Percentiles rank a stretch among this genome's conserved stretches.
Conservation (phyloP, 1,140 invertebrate species). For the Diabrotica undecimpunctata region DNA sequence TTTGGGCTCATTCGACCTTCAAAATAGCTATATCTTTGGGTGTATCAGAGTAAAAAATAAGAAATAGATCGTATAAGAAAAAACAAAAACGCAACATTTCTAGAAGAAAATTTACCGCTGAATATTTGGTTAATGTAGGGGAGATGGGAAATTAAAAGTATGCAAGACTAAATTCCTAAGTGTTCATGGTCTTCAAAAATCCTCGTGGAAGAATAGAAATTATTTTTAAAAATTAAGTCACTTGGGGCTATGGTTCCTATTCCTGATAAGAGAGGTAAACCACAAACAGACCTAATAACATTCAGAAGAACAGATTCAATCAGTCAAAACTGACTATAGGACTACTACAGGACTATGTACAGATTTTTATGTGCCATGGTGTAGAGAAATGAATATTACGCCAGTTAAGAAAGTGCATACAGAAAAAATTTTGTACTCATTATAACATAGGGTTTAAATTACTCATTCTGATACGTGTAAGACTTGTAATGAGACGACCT, state of each 20-base stretch:
- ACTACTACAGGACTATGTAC: slow-evolving; percentile 8
- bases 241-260: too few species aligned
- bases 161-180: slow-evolving; percentile 16
- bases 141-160: slow-evolving; percentile 9
- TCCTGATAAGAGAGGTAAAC: neutral
- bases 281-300: slow-evolving; percentile 1
- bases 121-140: too few species aligned
- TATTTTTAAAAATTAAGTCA: slow-evolving; percentile 4
- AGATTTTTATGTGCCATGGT: too few species aligned
- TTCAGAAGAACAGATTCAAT: neutral
- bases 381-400: too few species aligned
- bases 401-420: too few species aligned
- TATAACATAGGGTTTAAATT: too few species aligned
- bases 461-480: too few species aligned
- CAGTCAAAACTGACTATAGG: slow-evolving; percentile 9
- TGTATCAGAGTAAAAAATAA: slow-evolving; percentile 15
- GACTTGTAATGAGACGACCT: too few species aligned
- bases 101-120: too few species aligned
- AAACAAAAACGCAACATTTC: too few species aligned
- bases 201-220: slow-evolving; percentile 8
- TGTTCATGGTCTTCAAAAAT: slow-evolving; percentile 18
- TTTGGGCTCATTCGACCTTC: slow-evolving; percentile 18
- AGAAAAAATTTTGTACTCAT: too few species aligned
- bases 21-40: slow-evolving; percentile 23
- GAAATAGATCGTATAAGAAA: slow-evolving; percentile 16